Evolutionary conservation across 2,113 vertebrate genomes (phyloP).

Genomic region (Callorhinus ursinus): DNA sequence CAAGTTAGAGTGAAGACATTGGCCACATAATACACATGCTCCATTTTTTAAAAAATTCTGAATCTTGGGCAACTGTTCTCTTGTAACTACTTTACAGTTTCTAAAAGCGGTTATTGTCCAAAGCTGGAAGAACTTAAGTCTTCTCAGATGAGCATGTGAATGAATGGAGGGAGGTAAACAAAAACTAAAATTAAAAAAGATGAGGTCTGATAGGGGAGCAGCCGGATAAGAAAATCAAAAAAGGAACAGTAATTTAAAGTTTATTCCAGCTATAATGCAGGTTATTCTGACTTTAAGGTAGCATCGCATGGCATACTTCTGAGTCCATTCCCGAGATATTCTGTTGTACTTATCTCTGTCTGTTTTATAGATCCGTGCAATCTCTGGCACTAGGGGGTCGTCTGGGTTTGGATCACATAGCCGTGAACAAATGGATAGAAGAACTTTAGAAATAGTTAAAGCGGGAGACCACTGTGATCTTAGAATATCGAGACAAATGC

Average conservation of each 20-base stretch:
- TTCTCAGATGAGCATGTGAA: conserved; percentile 93
- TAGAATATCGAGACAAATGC: conserved; percentile 95
- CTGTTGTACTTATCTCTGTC: conserved; percentile 92
- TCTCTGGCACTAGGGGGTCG: conserved; percentile 93
- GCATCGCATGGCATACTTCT: conserved; percentile 99
- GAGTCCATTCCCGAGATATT: conserved; percentile 99
- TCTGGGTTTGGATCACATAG: conserved; percentile 95
- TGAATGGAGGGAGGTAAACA: conserved; percentile 91
- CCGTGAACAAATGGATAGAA: conserved; percentile 96
- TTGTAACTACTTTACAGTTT: conserved; percentile 93
- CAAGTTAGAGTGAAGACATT: conserved; percentile 91
- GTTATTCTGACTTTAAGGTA: conserved; percentile 92
- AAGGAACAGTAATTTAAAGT: conserved; percentile 94
- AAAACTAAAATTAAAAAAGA: conserved; percentile 89
- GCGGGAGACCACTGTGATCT: conserved; percentile 93
- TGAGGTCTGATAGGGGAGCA: conserved; percentile 92
- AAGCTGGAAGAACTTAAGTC: conserved; percentile 91
- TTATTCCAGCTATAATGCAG: conserved; percentile 95
- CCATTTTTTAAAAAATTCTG: conserved; percentile 85
- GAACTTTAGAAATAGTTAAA: conserved; percentile 94
- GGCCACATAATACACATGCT: conserved; percentile 93
- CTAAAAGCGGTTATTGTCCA: conserved; percentile 93
- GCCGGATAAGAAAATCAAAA: conserved; percentile 91
- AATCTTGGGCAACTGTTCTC: conserved; percentile 81
- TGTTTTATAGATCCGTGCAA: background rate